Conservation (phyloP, 2,113 vertebrate genomes). For the Aptenodytes patagonicus region DNA sequence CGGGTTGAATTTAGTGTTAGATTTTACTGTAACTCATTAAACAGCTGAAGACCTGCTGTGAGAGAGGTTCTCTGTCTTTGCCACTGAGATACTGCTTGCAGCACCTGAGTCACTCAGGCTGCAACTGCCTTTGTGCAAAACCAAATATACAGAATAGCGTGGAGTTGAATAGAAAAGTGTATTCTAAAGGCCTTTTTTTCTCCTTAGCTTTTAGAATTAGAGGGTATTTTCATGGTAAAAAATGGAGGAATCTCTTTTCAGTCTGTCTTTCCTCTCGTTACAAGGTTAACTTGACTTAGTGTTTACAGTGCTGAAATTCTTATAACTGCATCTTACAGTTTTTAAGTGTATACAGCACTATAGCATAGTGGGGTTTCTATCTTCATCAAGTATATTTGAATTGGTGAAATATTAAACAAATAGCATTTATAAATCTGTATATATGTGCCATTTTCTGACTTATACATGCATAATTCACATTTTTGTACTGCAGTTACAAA, state of each 20-base stretch:
- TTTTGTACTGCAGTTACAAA: neutral
- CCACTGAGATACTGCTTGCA: neutral
- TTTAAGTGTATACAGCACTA: neutral
- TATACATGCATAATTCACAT: neutral
- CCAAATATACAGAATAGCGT: neutral
- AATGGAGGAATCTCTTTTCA: neutral
- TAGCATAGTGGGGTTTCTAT: neutral
- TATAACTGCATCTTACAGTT: neutral
- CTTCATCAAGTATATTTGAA: neutral
- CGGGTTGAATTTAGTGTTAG: neutral
- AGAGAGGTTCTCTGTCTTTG: neutral
- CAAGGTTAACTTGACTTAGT: neutral
- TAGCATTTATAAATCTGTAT: neutral
- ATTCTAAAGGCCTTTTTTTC: neutral
- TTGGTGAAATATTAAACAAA: neutral
- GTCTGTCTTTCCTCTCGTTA: neutral
- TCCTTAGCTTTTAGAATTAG: neutral
- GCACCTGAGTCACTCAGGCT: neutral
- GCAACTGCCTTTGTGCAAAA: neutral
- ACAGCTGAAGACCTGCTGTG: neutral
- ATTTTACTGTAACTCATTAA: neutral
- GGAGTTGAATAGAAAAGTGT: neutral
- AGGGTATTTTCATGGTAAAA: neutral
- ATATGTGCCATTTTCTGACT: neutral
- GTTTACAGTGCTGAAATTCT: neutral